Evolutionary conservation across 2,113 vertebrate species (phyloP).

Genomic region (Pan paniscus): DNA sequence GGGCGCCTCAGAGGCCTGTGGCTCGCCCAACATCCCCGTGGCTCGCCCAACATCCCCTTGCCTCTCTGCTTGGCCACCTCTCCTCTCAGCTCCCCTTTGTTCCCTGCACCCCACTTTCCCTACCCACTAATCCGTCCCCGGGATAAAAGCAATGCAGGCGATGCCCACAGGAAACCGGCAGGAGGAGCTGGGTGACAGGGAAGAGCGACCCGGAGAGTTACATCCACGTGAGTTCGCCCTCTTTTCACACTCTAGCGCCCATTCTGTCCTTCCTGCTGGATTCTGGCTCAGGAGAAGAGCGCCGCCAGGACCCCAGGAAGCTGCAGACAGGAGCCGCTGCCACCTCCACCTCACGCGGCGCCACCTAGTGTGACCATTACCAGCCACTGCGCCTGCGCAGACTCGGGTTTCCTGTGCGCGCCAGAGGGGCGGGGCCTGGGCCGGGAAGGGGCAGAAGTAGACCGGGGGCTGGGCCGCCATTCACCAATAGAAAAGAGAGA

Average conservation of each 20-base stretch:
- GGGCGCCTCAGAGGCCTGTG: no score
- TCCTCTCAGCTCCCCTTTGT: not conserved
- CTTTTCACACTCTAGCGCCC: not conserved
- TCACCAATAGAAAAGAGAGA: not conserved
- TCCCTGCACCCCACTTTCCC: not conserved
- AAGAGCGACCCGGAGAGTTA: not conserved
- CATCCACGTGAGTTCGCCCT: not conserved
- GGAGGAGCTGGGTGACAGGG: rapidly evolving
- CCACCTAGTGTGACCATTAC: rapidly evolving
- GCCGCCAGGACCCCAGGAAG: not conserved
- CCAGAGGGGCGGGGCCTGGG: not conserved
- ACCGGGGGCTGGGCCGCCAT: rapidly evolving
- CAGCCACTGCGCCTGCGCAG: not conserved
- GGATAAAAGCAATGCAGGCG: not conserved
- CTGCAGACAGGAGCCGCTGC: rapidly evolving
- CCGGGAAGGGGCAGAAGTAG: rapidly evolving
- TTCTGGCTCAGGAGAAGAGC: not conserved
- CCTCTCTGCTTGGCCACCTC: not conserved
- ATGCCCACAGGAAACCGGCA: not conserved
- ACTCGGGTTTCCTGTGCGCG: rapidly evolving
- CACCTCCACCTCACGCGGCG: rapidly evolving
- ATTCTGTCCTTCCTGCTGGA: rapidly evolving
- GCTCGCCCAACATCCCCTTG: not conserved
- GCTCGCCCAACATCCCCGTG: not conserved
- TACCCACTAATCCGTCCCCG: rapidly evolving